phyloP scores from a whole-genome alignment of 2,113 vertebrate species.

The Ahaetulla prasina region DNA sequence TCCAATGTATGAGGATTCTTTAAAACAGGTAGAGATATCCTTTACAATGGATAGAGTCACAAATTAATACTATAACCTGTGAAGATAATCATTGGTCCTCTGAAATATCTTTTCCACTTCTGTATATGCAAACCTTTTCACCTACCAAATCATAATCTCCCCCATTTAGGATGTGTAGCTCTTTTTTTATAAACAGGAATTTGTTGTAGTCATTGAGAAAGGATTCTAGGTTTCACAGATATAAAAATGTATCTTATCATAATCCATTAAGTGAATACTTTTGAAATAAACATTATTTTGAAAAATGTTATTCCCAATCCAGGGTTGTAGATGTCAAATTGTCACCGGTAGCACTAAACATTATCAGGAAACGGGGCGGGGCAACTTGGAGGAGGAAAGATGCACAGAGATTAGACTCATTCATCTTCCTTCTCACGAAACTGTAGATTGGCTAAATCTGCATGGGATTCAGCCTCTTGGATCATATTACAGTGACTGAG shows the following conservation, averaged over 20 bases:
- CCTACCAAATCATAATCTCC: neutral
- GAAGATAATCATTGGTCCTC: neutral
- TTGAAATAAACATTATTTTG: neutral
- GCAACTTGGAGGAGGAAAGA: neutral
- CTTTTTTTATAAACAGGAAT: neutral
- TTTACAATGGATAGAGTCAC: neutral
- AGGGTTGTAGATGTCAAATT: neutral
- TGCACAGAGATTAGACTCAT: neutral
- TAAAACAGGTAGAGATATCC: conserved; percentile 77
- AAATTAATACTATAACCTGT: neutral
- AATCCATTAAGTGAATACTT: neutral
- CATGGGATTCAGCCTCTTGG: neutral
- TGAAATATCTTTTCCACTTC: neutral
- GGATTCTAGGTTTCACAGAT: neutral
- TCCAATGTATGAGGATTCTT: conserved; percentile 75
- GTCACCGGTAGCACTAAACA: neutral
- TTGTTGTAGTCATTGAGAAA: neutral
- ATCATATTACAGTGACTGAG: neutral
- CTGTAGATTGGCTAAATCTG: neutral
- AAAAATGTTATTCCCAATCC: neutral
- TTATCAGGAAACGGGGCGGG: neutral
- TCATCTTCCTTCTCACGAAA: neutral
- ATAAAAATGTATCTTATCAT: neutral
- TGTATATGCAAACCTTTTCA: neutral
- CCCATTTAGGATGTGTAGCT: neutral